Conservation (phyloP, 1,140 invertebrate species). For the Cotesia typhae region DNA sequence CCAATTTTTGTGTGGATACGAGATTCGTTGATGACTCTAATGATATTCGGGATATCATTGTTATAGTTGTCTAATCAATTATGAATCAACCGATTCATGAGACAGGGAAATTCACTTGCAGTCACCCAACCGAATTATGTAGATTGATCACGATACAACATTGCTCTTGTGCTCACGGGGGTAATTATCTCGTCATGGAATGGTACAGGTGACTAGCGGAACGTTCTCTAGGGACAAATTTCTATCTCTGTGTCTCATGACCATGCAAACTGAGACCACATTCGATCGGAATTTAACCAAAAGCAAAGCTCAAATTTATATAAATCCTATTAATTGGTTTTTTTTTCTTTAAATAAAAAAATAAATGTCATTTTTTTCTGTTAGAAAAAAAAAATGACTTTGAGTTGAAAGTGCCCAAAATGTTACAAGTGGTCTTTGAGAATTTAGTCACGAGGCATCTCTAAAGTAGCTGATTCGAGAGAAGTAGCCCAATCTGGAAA, state of each 20-base stretch:
- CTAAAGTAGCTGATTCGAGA: too few relatives aligned
- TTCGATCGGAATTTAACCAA: not conserved
- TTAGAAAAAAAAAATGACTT: too few relatives aligned
- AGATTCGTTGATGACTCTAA: not conserved
- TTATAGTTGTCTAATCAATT: slow-evolving; percentile 18
- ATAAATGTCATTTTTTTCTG: too few relatives aligned
- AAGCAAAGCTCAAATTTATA: not conserved
- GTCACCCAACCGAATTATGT: slow-evolving; percentile 8
- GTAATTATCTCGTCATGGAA: slow-evolving; percentile 26
- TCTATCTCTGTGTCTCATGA: slow-evolving; percentile 33
- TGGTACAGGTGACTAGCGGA: slow-evolving; percentile 28
- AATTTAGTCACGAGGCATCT: too few relatives aligned
- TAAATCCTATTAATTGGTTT: too few relatives aligned
- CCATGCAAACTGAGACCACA: slow-evolving; percentile 15
- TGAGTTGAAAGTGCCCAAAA: too few relatives aligned
- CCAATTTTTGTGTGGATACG: too few relatives aligned
- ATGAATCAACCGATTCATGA: slow-evolving; percentile 20
- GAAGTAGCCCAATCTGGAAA: too few relatives aligned
- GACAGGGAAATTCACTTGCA: slow-evolving; percentile 12
- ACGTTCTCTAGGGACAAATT: slow-evolving; percentile 32
- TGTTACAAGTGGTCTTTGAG: too few relatives aligned
- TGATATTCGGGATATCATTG: not conserved
- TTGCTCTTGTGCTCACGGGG: slow-evolving; percentile 8
- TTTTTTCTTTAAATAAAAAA: too few relatives aligned
- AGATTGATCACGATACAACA: slow-evolving; percentile 27